Evolutionary conservation across 2,797 vertebrate genomes (phyloP), one percentile per base, ranked within the genome.

Genomic region (Molossus alvarezi): DNA sequence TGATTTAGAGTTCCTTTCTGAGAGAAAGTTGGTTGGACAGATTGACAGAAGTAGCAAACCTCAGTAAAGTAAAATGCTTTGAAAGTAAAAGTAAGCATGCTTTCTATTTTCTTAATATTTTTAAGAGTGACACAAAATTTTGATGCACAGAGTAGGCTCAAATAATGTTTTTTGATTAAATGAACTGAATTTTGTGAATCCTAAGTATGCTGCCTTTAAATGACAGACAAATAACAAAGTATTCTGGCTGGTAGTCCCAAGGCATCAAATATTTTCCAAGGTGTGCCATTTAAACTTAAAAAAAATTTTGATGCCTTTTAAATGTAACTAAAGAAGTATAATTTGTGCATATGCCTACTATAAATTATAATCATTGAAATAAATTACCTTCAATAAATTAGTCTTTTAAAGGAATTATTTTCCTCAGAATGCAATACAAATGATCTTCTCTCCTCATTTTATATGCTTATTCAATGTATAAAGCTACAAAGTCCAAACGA

Each of bases 151-250:
- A 88, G 15, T 73, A 51, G 10, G 23, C 9, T 83, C 55, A 80
- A 41, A 64, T 80, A 55, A 41, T 76, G 9, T 90, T 90, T 91
- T 37, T 58, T 88, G 73, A 71, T 8, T 58, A 53, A 60, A 29
- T 85, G 60, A 97, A 88, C 45, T 91, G 53, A 82, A 77, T 51
- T 81, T 76, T 84, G n/a, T 92, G 55, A 94, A 41, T 88, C 29
- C 41, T 11, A 86, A 21, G 1, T 73, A 27, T 86, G 57, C 18
- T 33, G 7, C 75, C 48, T 93, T 75, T 96, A 95, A 88, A 83
- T 88, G 45, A 60, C 23, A 64, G 60, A 60, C 20, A 94, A 21
- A 64, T 71, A 53, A 37, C 67, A 41, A 92, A 33, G 6, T 37
- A 14, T 3, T 20, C 27, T 95, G 27, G 65, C 4, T 18, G 64